phyloP scores from a whole-genome alignment of 2,888 invertebrate species.

The Lepas anatifera region DNA sequence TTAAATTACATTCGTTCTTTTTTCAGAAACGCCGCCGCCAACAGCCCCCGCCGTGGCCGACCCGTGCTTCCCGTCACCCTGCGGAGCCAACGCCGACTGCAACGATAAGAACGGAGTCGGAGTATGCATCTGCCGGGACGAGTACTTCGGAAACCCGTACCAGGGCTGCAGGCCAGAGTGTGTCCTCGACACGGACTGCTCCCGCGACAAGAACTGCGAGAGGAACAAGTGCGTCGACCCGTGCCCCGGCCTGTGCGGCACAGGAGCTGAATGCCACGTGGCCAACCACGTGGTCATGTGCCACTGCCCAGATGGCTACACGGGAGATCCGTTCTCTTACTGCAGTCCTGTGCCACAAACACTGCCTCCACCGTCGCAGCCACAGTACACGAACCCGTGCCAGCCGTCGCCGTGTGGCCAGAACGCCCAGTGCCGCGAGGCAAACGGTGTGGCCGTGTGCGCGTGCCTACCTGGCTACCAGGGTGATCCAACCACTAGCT shows the following conservation, averaged over 20 bases:
- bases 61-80: slow-evolving; percentile 49
- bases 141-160: slow-evolving; percentile 61
- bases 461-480: slow-evolving; percentile 51
- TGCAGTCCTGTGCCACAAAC: slow-evolving; percentile 8
- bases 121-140: slow-evolving; percentile 58
- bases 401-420: slow-evolving; percentile 70
- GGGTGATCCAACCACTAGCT: slow-evolving; percentile 32
- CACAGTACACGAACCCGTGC: slow-evolving; percentile 57
- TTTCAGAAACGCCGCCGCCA: slow-evolving; percentile 29
- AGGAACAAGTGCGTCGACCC: slow-evolving; percentile 38
- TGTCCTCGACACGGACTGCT: slow-evolving; percentile 27
- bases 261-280: slow-evolving; percentile 45
- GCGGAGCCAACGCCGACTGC: slow-evolving; percentile 65
- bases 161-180: slow-evolving; percentile 26
- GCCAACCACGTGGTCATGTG: slow-evolving; percentile 28
- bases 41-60: slow-evolving; percentile 29
- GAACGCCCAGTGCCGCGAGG: slow-evolving; percentile 66
- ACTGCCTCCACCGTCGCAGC: slow-evolving; percentile 44
- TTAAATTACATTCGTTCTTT: not conserved
- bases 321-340: slow-evolving; percentile 39
- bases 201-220: slow-evolving; percentile 27
- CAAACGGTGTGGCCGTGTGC: slow-evolving; percentile 46
- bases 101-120: slow-evolving; percentile 31
- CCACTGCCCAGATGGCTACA: slow-evolving; percentile 28
- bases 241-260: slow-evolving; percentile 56